Conservation (phyloP, 2,797 vertebrate species). For the Lerista edwardsae region DNA sequence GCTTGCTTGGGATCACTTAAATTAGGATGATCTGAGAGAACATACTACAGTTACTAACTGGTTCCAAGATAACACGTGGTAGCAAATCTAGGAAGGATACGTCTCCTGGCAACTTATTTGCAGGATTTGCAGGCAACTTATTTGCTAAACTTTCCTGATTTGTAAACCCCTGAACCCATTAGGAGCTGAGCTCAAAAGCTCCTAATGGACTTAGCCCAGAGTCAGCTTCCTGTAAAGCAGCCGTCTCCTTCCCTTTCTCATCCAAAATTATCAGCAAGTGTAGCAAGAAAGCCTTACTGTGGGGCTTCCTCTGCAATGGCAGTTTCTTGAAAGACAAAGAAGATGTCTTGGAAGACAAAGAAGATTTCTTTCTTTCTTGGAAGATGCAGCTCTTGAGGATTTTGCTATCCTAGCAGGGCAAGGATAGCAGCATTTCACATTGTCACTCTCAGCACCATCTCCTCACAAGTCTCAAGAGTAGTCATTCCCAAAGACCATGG, state of each 20-base stretch:
- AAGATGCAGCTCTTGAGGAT: not conserved
- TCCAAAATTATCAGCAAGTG: not conserved
- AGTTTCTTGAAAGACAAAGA: not conserved
- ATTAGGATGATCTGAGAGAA: not conserved
- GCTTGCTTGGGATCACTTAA: slow-evolving; percentile 44
- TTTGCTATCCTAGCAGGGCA: not conserved
- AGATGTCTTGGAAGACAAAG: not conserved
- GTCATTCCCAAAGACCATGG: not conserved
- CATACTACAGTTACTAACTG: accelerated
- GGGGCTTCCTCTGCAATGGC: no score
- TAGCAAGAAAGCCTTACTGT: not conserved
- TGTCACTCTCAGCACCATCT: not conserved
- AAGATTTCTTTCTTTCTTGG: no score
- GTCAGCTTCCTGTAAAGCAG: not conserved
- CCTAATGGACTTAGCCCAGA: not conserved
- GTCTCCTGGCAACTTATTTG: not conserved
- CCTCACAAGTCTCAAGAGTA: no score
- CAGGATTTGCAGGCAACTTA: no score
- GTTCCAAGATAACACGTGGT: accelerated
- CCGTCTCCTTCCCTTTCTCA: not conserved
- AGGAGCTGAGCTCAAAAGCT: not conserved
- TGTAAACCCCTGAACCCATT: not conserved
- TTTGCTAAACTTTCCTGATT: not conserved
- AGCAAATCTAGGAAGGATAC: not conserved
- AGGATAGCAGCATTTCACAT: no score